Evolutionary conservation across 92 coral and sea anemone species (phyloP).

Genomic region (Palythoa heliodiscus): DNA sequence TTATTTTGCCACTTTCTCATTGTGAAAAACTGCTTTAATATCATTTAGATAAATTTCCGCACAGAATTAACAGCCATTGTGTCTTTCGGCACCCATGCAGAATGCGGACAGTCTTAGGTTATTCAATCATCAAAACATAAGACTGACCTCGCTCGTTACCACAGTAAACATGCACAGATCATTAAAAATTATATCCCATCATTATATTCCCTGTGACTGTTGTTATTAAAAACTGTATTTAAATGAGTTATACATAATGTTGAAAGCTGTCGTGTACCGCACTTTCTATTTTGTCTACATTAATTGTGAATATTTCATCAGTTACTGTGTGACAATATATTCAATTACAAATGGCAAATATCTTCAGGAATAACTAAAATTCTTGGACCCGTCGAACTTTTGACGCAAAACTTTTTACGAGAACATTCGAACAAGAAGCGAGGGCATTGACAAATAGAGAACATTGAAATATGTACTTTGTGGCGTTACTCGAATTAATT

Average conservation of each 20-base stretch:
- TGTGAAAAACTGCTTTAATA: constrained; percentile 4
- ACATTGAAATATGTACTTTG: not conserved
- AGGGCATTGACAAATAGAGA: not conserved
- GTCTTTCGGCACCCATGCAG: not conserved
- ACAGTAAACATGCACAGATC: not conserved
- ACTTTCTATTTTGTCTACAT: constrained; percentile 12
- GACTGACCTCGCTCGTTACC: not conserved
- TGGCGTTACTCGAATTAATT: not conserved
- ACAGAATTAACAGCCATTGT: not conserved
- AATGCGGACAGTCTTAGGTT: not conserved
- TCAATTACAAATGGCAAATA: not conserved
- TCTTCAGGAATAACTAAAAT: constrained; percentile 4
- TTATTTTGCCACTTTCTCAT: not conserved
- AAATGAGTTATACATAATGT: not conserved
- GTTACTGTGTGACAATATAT: constrained; percentile 1
- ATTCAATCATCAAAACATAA: not conserved
- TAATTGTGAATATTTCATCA: constrained; percentile 10
- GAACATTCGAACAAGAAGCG: constrained; percentile 1
- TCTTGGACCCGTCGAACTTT: not conserved
- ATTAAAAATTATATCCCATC: not conserved
- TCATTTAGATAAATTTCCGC: not conserved
- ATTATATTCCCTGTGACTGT: not conserved
- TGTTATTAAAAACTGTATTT: not conserved
- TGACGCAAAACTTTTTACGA: not conserved
- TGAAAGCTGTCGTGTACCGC: not conserved